A percentile compares a stretch with the other conserved stretches of the same genome.
Evolutionary conservation across 2,888 invertebrate genomes (phyloP).

Genomic region (Stenoptilia bipunctidactyla): DNA sequence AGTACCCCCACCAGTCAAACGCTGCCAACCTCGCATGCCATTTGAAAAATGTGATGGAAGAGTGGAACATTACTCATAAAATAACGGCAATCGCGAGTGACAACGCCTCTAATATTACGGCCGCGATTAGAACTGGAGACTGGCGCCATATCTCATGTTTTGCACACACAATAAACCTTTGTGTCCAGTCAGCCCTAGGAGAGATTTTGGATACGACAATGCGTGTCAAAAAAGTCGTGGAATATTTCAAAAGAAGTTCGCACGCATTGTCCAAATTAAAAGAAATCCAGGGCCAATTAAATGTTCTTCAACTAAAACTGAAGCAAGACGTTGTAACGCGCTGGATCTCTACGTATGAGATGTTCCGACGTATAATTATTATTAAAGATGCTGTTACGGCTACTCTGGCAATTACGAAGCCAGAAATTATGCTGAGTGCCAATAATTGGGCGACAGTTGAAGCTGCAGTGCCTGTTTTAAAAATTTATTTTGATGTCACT

Average conservation of each 20-base stretch:
- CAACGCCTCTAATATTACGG: slow-evolving; percentile 12
- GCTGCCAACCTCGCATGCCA: slow-evolving; percentile 3
- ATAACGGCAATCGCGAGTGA: slow-evolving; percentile 12
- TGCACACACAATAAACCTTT: background rate
- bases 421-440: background rate
- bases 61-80: slow-evolving; percentile 8
- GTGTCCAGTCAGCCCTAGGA: no score
- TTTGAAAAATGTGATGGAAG: slow-evolving; percentile 4
- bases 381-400: background rate
- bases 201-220: background rate
- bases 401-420: background rate
- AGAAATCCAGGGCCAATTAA: background rate
- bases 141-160: slow-evolving; percentile 12
- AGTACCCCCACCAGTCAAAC: slow-evolving; percentile 4
- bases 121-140: slow-evolving; percentile 6
- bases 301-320: background rate
- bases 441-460: background rate
- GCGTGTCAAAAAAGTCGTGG: background rate
- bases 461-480: background rate
- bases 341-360: slow-evolving; percentile 6
- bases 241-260: background rate
- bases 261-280: background rate
- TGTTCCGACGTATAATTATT: background rate
- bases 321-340: slow-evolving; percentile 7
- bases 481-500: slow-evolving; percentile 7